Percentiles rank a stretch among this genome's conserved stretches.
These are phyloP conservation scores for Anhinga anhinga DNA, from an alignment of 2,113 vertebrate genomes.

Conservation along the genomic window DNA sequence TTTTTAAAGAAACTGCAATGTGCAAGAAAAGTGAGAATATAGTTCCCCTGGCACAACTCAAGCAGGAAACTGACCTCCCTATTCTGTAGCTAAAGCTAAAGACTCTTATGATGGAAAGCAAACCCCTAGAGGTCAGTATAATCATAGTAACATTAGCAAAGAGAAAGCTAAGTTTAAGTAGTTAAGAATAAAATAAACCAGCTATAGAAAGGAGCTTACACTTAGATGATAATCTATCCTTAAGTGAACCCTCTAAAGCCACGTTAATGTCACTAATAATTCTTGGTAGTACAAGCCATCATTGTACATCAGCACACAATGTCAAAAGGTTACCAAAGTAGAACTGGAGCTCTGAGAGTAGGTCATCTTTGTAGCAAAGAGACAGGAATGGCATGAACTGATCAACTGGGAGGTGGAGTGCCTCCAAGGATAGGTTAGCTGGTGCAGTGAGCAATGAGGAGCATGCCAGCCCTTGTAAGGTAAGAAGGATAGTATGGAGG, in stretches of 20 bases:
- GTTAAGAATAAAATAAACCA: background rate
- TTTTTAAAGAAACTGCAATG: background rate
- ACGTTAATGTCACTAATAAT: background rate
- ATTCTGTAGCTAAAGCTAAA: background rate
- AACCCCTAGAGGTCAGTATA: slow-evolving; percentile 77
- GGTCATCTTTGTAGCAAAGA: background rate
- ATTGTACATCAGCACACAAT: background rate
- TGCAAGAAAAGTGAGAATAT: background rate
- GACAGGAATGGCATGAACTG: background rate
- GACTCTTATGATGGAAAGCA: background rate
- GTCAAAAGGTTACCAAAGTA: background rate
- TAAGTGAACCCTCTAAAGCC: background rate
- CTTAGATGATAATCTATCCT: background rate
- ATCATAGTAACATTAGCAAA: slow-evolving; percentile 27
- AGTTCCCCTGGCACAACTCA: background rate
- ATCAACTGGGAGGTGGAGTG: background rate
- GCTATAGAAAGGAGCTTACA: background rate
- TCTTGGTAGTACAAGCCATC: background rate
- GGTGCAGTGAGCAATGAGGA: background rate
- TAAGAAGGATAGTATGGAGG: background rate
- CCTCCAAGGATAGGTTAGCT: background rate
- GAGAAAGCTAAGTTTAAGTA: background rate
- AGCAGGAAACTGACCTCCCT: slow-evolving; percentile 13
- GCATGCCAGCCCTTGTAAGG: background rate
- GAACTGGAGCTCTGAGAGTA: background rate